A percentile compares a stretch with the other conserved stretches of the same genome.
These are phyloP conservation scores for Toxostoma redivivum DNA, from an alignment of 2,113 vertebrate species.

Conservation along the genomic window DNA sequence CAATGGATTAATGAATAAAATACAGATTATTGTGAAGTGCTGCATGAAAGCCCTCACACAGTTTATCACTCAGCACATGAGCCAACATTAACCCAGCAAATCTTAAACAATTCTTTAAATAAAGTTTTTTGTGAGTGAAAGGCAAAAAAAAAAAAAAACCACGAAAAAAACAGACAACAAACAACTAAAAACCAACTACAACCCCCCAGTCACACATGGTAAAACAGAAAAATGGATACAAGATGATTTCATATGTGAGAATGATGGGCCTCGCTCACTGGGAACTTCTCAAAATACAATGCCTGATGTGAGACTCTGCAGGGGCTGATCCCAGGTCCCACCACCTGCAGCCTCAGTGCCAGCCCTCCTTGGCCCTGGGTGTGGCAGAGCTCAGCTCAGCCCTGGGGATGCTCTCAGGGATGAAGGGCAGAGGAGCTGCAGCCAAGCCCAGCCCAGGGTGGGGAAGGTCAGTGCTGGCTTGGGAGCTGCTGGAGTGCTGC, in stretches of 20 bases:
- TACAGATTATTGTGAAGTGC: background rate
- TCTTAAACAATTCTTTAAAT: background rate
- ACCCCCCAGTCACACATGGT: accelerated
- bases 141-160: accelerated
- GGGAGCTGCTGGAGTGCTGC: background rate
- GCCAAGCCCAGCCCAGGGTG: accelerated
- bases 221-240: background rate
- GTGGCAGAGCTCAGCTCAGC: background rate
- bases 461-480: background rate
- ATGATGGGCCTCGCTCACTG: background rate
- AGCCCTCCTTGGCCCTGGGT: accelerated
- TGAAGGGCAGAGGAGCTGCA: background rate
- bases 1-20: background rate
- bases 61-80: background rate
- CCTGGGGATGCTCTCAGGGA: background rate
- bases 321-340: background rate
- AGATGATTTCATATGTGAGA: background rate
- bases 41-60: background rate
- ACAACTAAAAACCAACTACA: background rate
- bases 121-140: background rate
- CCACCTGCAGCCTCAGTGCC: accelerated
- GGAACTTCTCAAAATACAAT: accelerated
- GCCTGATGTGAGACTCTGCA: background rate
- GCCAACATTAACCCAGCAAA: background rate
- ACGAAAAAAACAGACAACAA: background rate